Conservation (phyloP, 2,797 vertebrate species). For the Poecilia gillii region DNA sequence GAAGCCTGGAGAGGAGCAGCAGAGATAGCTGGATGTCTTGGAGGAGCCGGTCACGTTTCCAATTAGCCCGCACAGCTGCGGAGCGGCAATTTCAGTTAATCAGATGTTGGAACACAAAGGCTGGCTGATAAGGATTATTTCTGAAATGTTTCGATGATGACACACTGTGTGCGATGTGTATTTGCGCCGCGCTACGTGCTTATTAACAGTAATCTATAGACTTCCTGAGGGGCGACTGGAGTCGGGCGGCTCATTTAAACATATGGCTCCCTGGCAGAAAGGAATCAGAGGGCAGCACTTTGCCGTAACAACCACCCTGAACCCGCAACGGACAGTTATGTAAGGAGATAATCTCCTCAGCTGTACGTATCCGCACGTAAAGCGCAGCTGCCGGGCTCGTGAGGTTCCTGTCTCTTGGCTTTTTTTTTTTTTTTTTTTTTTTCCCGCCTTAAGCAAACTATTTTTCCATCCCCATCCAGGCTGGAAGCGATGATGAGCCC, state of each 20-base stretch:
- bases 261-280: conserved; percentile 49
- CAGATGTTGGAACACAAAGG: conserved; percentile 85
- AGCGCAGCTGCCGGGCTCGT: conserved; percentile 34
- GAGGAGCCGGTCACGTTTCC: conserved; percentile 86
- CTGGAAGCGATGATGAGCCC: conserved; percentile 62
- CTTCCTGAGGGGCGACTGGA: conserved; percentile 59
- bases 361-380: conserved; percentile 41
- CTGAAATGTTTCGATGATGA: conserved; percentile 86
- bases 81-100: conserved; percentile 80
- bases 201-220: conserved; percentile 73
- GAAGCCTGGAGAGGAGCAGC: conserved; percentile 51
- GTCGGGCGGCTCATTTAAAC: conserved; percentile 40
- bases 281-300: conserved; percentile 31
- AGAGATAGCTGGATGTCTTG: conserved; percentile 74
- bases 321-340: conserved; percentile 39
- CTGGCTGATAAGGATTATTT: conserved; percentile 87
- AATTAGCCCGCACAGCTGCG: conserved; percentile 87
- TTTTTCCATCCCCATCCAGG: conserved; percentile 55
- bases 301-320: conserved; percentile 39
- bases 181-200: conserved; percentile 54
- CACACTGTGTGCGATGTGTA: conserved; percentile 74
- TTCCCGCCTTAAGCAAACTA: conserved; percentile 66
- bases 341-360: conserved; percentile 39
- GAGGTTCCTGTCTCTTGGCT: conserved; percentile 51
- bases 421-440: too few relatives aligned